Evolutionary conservation across 2,888 invertebrate genomes (phyloP), one percentile per base, ranked within the genome.

Genomic region (Andrena bucephala): DNA sequence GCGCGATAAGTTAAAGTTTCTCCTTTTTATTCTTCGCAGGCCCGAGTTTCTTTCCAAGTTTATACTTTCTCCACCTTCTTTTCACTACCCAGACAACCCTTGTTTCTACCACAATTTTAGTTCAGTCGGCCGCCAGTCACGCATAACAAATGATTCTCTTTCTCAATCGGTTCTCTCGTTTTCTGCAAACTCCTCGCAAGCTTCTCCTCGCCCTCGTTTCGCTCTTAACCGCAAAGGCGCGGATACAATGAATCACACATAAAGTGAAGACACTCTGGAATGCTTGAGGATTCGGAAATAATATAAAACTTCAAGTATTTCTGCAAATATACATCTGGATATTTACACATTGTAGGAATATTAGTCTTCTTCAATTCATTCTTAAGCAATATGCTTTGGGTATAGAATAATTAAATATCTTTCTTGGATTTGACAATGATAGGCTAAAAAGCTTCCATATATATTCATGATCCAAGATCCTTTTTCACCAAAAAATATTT

Each of bases 41-140:
- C 77, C 73, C 73, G 88, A 89, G 87, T 85, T 89, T 87, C 85
- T 77, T 69, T 65, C 67, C 80, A 85, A 91, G 88, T 91, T 91
- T 89, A 88, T 91, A 91, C 90, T 90, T 90, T 90, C 88, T 78
- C 83, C 83, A 54, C 66, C 85, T 85, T 85, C 77, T 62, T 77
- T 33, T 69, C 84, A 69, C 80, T 80, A 83, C 69, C 81, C 85
- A 62, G 82, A 67, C 86, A 83, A 83, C 75, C 85, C 88, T 89
- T 87, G 88, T 90, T 88, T 84, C 86, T 79, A 76, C 78, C 83
- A 85, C 90, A 90, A 92, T 91, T 91, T 92, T 86, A 89, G 89
- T 92, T 91, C 89, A 79, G 89, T 90, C 85, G 90, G 88, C 83
- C 89, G 89, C 89, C 85, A 91, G 90, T 92, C 91, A 90, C 89